phyloP scores from a whole-genome alignment of 2,888 invertebrate species.

The Agrilus mali region DNA sequence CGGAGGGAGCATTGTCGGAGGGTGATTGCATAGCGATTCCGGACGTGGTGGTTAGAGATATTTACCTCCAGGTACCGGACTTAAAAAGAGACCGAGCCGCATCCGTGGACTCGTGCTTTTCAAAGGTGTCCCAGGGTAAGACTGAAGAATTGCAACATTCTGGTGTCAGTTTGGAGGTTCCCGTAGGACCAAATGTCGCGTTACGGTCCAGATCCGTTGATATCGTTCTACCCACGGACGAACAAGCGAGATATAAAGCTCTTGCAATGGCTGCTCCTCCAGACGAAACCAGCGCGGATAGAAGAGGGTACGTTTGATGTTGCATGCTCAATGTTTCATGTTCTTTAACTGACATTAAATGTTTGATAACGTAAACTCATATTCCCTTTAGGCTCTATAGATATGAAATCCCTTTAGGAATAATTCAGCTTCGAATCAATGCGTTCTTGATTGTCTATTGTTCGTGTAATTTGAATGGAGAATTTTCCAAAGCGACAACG shows the following conservation, averaged over 20 bases:
- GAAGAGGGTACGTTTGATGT: slow-evolving; percentile 34
- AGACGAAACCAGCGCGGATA: slow-evolving; percentile 10
- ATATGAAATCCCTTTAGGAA: too few species aligned
- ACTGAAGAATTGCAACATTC: slow-evolving; percentile 57
- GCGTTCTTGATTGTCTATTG: too few species aligned
- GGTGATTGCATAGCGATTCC: slow-evolving; percentile 25
- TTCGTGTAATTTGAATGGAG: too few species aligned
- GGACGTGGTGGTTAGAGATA: slow-evolving; percentile 25
- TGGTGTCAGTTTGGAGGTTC: slow-evolving; percentile 52
- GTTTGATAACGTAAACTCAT: not conserved
- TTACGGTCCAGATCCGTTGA: slow-evolving; percentile 74
- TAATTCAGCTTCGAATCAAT: too few species aligned
- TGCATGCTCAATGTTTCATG: slow-evolving; percentile 8
- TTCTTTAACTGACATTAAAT: not conserved
- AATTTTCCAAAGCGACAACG: too few species aligned
- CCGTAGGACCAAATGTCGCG: slow-evolving; percentile 48
- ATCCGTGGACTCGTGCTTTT: slow-evolving; percentile 78
- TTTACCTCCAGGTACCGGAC: slow-evolving; percentile 62
- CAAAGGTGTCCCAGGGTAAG: slow-evolving; percentile 60
- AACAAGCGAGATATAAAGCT: slow-evolving; percentile 78
- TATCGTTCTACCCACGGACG: slow-evolving; percentile 75
- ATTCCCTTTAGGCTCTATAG: not conserved
- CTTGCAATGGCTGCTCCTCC: slow-evolving; percentile 51
- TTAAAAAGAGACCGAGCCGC: slow-evolving; percentile 74
- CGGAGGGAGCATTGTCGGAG: slow-evolving; percentile 26